phyloP scores from a whole-genome alignment of 1,140 invertebrate species.

The Brachionus asplanchnoidis region DNA sequence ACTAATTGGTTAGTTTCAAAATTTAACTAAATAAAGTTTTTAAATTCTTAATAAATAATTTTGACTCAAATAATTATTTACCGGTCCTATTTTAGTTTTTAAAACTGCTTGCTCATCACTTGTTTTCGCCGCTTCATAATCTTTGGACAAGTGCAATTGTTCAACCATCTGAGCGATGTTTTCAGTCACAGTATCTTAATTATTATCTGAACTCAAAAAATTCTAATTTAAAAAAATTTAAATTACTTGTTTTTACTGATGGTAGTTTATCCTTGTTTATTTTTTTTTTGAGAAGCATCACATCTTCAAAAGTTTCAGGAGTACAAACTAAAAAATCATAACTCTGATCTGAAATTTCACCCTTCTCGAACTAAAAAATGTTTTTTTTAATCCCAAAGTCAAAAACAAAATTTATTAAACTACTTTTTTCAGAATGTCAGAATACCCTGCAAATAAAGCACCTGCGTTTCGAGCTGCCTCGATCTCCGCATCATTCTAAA shows the following conservation, averaged over 20 bases:
- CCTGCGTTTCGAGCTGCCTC: slow-evolving; percentile 17
- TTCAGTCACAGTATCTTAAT: slow-evolving; percentile 40
- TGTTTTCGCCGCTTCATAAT: slow-evolving; percentile 27
- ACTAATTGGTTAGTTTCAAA: not conserved
- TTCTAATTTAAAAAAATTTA: not conserved
- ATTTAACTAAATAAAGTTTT: slow-evolving; percentile 6
- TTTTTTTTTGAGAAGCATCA: slow-evolving; percentile 22
- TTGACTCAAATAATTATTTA: not conserved
- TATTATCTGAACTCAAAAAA: not conserved
- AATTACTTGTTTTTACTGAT: slow-evolving; percentile 5
- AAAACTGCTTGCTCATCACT: slow-evolving; percentile 21
- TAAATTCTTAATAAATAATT: not conserved
- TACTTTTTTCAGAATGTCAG: slow-evolving; percentile 37
- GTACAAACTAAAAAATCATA: slow-evolving; percentile 39
- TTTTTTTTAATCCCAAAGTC: not conserved
- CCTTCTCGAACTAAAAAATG: slow-evolving; percentile 15
- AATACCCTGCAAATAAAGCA: not conserved
- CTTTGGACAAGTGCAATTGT: slow-evolving; percentile 27
- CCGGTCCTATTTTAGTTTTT: slow-evolving; percentile 15
- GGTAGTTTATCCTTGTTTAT: slow-evolving; percentile 41
- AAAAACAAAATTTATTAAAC: not conserved
- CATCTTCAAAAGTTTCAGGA: slow-evolving; percentile 27
- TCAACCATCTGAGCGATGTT: slow-evolving; percentile 6
- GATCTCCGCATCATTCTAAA: not conserved
- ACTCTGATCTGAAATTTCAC: slow-evolving; percentile 30